These are phyloP conservation scores for Brachionus paranguensis DNA, from an alignment of 1,140 invertebrate genomes.

Conservation along the genomic window DNA sequence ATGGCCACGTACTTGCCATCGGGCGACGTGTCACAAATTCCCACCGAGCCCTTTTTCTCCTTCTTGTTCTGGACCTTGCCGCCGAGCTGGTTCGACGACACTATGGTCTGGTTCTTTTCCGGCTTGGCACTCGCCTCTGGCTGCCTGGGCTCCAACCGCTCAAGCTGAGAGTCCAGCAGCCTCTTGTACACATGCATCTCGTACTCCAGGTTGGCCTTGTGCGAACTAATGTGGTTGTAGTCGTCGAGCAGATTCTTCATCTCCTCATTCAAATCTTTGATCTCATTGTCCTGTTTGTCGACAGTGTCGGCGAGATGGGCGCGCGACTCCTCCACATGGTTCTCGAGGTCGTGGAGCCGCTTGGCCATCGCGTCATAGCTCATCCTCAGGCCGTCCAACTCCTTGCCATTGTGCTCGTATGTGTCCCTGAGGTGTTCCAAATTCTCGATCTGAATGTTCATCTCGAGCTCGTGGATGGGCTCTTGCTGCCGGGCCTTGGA, in stretches of 20 bases:
- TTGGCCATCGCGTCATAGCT: background rate
- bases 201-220: constrained; percentile 2
- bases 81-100: background rate
- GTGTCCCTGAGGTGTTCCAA: background rate
- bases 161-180: constrained; percentile 9
- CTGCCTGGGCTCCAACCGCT: background rate
- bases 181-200: constrained; percentile 31
- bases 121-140: background rate
- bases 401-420: background rate
- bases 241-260: background rate
- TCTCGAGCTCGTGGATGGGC: background rate
- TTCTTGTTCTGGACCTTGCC: constrained; percentile 39
- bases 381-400: background rate
- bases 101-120: background rate
- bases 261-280: background rate
- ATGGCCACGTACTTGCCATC: constrained; percentile 30
- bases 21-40: constrained; percentile 18
- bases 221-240: background rate
- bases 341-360: background rate
- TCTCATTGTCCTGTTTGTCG: constrained; percentile 19
- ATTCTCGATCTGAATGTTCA: constrained; percentile 25
- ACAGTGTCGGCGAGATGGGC: background rate
- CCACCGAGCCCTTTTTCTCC: constrained; percentile 22
- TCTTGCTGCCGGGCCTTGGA: background rate
- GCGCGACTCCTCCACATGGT: background rate